Evolutionary conservation across 2,113 vertebrate genomes (phyloP).

Genomic region (Phycodurus eques): DNA sequence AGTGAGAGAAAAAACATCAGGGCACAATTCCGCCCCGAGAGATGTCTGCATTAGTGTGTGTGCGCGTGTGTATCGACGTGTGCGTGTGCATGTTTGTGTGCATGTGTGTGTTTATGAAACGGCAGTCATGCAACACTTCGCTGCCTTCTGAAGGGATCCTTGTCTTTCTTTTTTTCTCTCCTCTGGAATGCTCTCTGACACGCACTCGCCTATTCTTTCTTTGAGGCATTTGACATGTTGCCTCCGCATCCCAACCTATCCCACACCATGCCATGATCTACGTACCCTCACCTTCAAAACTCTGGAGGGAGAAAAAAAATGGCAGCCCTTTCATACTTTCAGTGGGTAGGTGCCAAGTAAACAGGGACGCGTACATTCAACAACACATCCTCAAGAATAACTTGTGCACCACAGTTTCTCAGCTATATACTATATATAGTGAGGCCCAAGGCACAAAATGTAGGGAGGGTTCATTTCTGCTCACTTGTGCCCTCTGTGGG

Average conservation of each 20-base stretch:
- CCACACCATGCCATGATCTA: constrained; percentile 6
- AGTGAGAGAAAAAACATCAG: constrained; percentile 69
- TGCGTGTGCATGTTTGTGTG: constrained; percentile 15
- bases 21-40: constrained; percentile 52
- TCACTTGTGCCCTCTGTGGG: background rate
- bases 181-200: constrained; percentile 50
- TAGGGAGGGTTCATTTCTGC: background rate
- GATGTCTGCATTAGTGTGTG: constrained; percentile 43
- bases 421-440: background rate
- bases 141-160: constrained; percentile 63
- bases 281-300: constrained; percentile 1
- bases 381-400: constrained; percentile 5
- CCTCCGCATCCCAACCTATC: constrained; percentile 16
- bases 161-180: constrained; percentile 52
- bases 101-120: constrained; percentile 61
- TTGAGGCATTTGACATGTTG: constrained; percentile 60
- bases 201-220: constrained; percentile 48
- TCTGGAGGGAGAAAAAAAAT: constrained; percentile 46
- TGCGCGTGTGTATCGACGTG: constrained; percentile 6
- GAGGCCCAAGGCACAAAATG: constrained; percentile 1
- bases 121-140: constrained; percentile 64
- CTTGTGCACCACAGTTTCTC: background rate
- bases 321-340: constrained; percentile 56
- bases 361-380: constrained; percentile 39
- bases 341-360: constrained; percentile 53